Conservation (phyloP, 1,140 invertebrate species). For the Panagrolaimus sp. region DNA sequence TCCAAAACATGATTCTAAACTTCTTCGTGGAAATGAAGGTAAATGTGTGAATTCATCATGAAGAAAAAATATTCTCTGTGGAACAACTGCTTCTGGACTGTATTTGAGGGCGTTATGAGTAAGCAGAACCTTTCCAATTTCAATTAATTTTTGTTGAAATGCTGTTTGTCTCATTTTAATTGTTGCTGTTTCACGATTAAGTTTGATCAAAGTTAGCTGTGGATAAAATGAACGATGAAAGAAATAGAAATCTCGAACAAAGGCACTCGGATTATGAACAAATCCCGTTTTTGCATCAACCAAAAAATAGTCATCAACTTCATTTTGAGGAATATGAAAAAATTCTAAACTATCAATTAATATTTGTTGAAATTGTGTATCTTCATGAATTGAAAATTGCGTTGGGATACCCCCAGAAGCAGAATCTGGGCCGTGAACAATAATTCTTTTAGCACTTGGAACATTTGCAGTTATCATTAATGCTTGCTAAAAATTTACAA, state of each 20-base stretch:
- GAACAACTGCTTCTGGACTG: constrained; percentile 66
- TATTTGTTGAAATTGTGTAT: constrained; percentile 93
- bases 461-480: constrained; percentile 95
- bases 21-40: constrained; percentile 94
- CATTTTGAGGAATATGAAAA: constrained; percentile 85
- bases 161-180: constrained; percentile 79
- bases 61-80: constrained; percentile 91
- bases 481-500: constrained; percentile 66
- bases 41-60: constrained; percentile 98
- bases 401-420: constrained; percentile 86
- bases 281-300: constrained; percentile 95
- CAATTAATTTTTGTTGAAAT: constrained; percentile 86
- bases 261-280: constrained; percentile 59
- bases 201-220: constrained; percentile 85
- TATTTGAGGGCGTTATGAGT: constrained; percentile 63
- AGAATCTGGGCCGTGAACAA: constrained; percentile 86
- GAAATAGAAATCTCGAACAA: constrained; percentile 80
- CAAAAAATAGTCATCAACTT: constrained; percentile 83
- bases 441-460: constrained; percentile 95
- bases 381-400: constrained; percentile 95
- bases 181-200: constrained; percentile 84
- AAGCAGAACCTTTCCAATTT: constrained; percentile 80
- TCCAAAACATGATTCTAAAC: constrained; percentile 88
- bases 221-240: constrained; percentile 97
- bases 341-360: constrained; percentile 90